These are phyloP conservation scores for Netelia virgata DNA, from an alignment of 2,888 invertebrate species.

Conservation along the genomic window DNA sequence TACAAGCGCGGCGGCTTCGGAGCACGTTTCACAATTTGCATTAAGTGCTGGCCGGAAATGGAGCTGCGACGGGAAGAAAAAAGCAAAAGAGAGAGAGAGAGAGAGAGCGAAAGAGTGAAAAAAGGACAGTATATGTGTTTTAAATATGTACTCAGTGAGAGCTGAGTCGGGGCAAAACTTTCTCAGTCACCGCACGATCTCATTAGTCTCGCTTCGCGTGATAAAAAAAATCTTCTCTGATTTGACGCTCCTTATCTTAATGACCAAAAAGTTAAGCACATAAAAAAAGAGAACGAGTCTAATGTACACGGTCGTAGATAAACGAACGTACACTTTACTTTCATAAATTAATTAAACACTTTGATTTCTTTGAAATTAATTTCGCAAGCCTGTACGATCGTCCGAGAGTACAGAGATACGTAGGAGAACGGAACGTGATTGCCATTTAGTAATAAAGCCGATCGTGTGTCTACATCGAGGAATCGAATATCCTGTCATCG, in stretches of 20 bases:
- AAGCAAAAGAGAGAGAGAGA: slow-evolving; percentile 21
- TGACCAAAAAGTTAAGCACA: slow-evolving; percentile 20
- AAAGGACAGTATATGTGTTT: slow-evolving; percentile 30
- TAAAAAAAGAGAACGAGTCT: not conserved
- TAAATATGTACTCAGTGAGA: slow-evolving; percentile 41
- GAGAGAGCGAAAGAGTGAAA: slow-evolving; percentile 23
- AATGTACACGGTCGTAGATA: not conserved
- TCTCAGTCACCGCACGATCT: slow-evolving; percentile 62
- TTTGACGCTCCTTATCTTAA: slow-evolving; percentile 44
- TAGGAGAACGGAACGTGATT: slow-evolving; percentile 15
- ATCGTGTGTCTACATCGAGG: slow-evolving; percentile 48
- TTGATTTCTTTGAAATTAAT: too few species aligned
- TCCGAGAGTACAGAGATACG: not conserved
- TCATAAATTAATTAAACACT: not conserved
- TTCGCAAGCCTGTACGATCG: too few species aligned
- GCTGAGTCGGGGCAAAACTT: slow-evolving; percentile 25
- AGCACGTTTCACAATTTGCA: slow-evolving; percentile 72
- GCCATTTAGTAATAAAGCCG: slow-evolving; percentile 41
- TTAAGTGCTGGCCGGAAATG: slow-evolving; percentile 62
- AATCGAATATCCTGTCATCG: slow-evolving; percentile 60
- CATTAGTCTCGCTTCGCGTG: slow-evolving; percentile 60
- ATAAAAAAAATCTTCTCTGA: slow-evolving; percentile 41
- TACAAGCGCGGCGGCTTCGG: slow-evolving; percentile 75
- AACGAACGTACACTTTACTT: not conserved
- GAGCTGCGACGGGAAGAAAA: slow-evolving; percentile 51